These are phyloP conservation scores for Odontomachus brunneus DNA, from an alignment of 1,140 invertebrate species.

Conservation along the genomic window DNA sequence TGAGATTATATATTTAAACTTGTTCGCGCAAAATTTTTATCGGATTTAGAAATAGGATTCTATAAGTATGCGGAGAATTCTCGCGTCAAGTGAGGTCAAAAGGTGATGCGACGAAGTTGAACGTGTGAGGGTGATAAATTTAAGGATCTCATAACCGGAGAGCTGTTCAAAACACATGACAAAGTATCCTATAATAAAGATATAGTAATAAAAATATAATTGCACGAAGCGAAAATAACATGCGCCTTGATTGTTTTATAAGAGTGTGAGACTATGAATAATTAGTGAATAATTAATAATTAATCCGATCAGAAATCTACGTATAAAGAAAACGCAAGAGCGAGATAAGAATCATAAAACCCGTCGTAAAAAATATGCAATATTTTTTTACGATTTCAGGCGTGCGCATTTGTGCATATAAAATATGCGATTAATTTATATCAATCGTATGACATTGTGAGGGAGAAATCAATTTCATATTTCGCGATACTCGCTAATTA, in stretches of 20 bases:
- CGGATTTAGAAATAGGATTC: neutral
- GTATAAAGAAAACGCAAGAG: neutral
- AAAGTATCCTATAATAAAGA: neutral
- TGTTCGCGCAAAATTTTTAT: conserved; percentile 11
- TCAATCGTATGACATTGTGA: no score
- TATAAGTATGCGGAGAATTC: neutral
- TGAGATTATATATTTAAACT: conserved; percentile 41
- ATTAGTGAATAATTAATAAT: no score
- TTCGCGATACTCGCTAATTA: neutral
- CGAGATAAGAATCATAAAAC: neutral
- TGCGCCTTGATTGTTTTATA: neutral
- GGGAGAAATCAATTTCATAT: no score
- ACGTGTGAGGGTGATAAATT: neutral
- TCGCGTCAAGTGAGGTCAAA: conserved; percentile 21
- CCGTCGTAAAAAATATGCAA: neutral
- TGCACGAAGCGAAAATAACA: neutral
- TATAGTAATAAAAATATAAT: neutral
- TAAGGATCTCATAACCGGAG: conserved; percentile 13
- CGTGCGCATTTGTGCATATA: neutral
- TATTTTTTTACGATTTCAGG: neutral
- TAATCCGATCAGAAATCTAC: neutral
- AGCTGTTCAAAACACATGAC: neutral
- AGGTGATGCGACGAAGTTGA: conserved; percentile 22
- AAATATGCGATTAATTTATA: no score
- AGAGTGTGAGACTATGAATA: neutral